Conservation (phyloP, 2,888 invertebrate species). For the Pachydiplax longipennis region DNA sequence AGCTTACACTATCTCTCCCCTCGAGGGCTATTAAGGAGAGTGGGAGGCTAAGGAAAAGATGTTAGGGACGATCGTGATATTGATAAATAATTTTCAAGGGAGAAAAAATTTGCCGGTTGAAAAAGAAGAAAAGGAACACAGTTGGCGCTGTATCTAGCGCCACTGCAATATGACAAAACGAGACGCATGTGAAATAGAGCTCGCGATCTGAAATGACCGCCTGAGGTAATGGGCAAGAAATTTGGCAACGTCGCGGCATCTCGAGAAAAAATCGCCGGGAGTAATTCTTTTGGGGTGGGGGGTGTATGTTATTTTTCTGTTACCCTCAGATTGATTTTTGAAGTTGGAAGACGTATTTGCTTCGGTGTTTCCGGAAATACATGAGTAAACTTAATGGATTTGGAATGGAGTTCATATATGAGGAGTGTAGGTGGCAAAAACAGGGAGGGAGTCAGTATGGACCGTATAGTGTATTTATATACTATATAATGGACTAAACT, state of each 20-base stretch:
- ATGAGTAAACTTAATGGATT: no score
- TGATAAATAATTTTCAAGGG: conserved; percentile 8
- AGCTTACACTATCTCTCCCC: conserved; percentile 23
- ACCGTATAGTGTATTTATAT: no score
- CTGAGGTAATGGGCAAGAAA: background rate
- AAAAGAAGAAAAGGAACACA: background rate
- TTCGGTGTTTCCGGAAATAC: no score
- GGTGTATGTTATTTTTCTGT: no score
- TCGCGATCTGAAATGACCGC: background rate
- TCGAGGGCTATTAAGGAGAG: background rate
- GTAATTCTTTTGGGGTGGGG: no score
- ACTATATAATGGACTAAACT: no score
- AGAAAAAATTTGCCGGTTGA: background rate
- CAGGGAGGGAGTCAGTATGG: no score
- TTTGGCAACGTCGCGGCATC: background rate
- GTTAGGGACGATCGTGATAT: background rate
- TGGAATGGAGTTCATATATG: no score
- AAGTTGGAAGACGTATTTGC: no score
- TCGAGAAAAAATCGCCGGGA: background rate
- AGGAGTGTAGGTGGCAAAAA: no score
- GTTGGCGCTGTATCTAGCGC: background rate
- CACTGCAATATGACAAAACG: background rate
- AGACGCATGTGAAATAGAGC: background rate
- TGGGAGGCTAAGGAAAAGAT: background rate
- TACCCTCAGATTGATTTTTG: no score